phyloP scores from a whole-genome alignment of 2,888 invertebrate species.

The Ferrisia virgata region DNA sequence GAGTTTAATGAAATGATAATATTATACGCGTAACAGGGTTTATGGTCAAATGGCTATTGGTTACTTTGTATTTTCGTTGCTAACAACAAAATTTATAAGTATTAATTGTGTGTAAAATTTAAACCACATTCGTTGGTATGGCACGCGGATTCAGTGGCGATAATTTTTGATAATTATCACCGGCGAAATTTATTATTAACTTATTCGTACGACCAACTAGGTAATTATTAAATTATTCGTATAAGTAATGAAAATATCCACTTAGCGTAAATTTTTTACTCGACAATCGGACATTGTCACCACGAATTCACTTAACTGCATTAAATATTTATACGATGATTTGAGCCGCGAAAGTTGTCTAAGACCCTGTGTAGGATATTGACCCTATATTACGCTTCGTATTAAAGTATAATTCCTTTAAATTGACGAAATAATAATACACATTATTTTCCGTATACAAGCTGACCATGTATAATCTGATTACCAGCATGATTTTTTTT shows the following conservation, averaged over 20 bases:
- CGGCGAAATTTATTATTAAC: not conserved
- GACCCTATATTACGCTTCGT: not conserved
- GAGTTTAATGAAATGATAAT: conserved; percentile 1
- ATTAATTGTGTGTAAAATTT: not conserved
- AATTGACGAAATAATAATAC: not conserved
- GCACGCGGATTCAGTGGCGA: not conserved
- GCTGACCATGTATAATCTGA: not conserved
- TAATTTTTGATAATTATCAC: not conserved
- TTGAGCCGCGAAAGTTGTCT: not conserved
- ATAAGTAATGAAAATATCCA: not conserved
- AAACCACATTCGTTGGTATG: not conserved
- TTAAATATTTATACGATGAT: not conserved
- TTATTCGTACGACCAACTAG: not conserved
- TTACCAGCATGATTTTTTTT: not conserved
- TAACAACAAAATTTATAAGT: conserved; percentile 39
- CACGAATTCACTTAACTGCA: not conserved
- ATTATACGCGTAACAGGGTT: not conserved
- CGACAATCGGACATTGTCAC: not conserved
- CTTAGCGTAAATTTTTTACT: not conserved
- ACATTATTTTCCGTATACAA: not conserved
- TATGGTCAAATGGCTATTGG: not conserved
- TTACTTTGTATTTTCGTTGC: conserved; percentile 29
- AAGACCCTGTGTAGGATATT: not conserved
- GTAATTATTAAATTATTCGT: not conserved
- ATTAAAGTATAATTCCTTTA: not conserved